phyloP scores from a whole-genome alignment of 2,888 invertebrate genomes.

The Macrophya annulata region DNA sequence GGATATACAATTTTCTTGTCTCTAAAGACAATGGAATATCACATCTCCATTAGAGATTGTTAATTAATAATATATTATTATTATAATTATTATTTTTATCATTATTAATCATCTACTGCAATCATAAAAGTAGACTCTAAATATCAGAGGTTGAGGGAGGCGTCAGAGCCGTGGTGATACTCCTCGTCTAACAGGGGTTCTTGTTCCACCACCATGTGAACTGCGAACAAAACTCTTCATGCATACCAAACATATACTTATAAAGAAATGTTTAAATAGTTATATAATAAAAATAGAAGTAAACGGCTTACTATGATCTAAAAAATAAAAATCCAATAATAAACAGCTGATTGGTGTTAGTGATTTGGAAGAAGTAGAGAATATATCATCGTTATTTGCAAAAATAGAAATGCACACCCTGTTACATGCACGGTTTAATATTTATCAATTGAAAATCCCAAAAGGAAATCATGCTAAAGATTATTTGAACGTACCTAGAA shows the following conservation, averaged over 20 bases:
- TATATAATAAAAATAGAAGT: not conserved
- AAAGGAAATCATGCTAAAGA: slow-evolving; percentile 45
- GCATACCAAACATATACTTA: slow-evolving; percentile 68
- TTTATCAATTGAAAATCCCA: slow-evolving; percentile 6
- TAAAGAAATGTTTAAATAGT: slow-evolving; percentile 24
- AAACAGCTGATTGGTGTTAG: not conserved
- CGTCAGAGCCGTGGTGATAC: slow-evolving; percentile 72
- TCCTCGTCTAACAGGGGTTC: slow-evolving; percentile 75
- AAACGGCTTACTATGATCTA: not conserved
- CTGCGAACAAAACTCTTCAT: slow-evolving; percentile 78
- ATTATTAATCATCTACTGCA: slow-evolving; percentile 11
- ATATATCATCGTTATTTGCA: not conserved
- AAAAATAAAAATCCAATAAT: not conserved
- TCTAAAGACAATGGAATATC: slow-evolving; percentile 22
- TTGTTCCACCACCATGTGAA: slow-evolving; percentile 75
- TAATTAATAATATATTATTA: not conserved
- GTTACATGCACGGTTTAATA: slow-evolving; percentile 41
- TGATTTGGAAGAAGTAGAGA: not conserved
- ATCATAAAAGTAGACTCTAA: slow-evolving; percentile 40
- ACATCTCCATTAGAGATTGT: slow-evolving; percentile 26
- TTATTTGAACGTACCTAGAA: slow-evolving; percentile 53
- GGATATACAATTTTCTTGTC: slow-evolving; percentile 9
- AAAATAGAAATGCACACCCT: not conserved
- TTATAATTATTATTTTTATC: not conserved
- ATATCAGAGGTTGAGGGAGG: slow-evolving; percentile 74